Percentiles rank a stretch among this genome's conserved stretches.
Evolutionary conservation across 2,888 invertebrate genomes (phyloP).

Genomic region (Netelia fuscicornis): DNA sequence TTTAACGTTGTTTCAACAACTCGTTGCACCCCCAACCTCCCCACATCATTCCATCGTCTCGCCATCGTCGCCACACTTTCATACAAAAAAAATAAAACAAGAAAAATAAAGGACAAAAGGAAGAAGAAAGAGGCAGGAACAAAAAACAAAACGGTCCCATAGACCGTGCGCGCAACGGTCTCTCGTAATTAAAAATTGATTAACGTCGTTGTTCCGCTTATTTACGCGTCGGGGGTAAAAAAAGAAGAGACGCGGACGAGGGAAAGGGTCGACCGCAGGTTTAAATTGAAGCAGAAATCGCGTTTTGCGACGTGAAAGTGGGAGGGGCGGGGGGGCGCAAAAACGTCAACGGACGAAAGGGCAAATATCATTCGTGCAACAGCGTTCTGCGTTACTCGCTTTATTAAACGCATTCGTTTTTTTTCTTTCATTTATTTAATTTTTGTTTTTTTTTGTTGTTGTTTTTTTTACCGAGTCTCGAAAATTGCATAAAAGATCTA

Average conservation of each 20-base stretch:
- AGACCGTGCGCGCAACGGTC: constrained; percentile 23
- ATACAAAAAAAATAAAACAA: constrained; percentile 1
- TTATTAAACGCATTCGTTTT: constrained; percentile 25
- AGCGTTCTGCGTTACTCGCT: constrained; percentile 8
- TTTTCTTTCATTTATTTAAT: background rate
- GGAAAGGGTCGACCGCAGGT: constrained; percentile 19
- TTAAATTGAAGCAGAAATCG: constrained; percentile 30
- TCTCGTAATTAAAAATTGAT: constrained; percentile 65
- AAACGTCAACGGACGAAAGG: constrained; percentile 3
- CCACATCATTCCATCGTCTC: constrained; percentile 7
- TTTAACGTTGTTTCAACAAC: constrained; percentile 56
- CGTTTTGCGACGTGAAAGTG: background rate
- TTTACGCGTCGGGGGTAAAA: constrained; percentile 27
- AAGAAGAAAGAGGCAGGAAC: too few species aligned
- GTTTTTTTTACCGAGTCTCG: background rate
- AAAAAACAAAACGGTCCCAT: constrained; percentile 10
- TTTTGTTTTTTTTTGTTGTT: background rate
- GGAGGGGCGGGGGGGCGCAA: background rate
- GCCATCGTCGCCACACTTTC: constrained; percentile 21
- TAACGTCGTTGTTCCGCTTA: constrained; percentile 60
- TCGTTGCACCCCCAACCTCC: background rate
- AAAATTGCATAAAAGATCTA: background rate
- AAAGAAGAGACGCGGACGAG: background rate
- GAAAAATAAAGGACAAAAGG: background rate
- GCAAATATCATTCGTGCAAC: constrained; percentile 30